Evolutionary conservation across 2,113 vertebrate genomes (phyloP).

Genomic region (Marmota flaviventris): DNA sequence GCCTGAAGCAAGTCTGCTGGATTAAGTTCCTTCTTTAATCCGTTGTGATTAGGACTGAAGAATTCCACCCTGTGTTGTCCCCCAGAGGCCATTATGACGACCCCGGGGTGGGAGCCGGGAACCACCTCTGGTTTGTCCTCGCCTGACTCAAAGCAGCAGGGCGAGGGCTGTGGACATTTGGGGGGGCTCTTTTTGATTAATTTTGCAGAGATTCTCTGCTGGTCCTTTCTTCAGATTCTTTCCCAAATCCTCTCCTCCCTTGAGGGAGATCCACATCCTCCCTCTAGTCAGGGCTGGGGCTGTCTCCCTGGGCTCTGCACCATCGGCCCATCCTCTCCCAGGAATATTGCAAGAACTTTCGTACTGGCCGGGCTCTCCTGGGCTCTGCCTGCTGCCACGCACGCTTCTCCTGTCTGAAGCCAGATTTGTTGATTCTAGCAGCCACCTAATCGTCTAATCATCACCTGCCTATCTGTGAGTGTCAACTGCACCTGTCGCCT

Average conservation of each 20-base stretch:
- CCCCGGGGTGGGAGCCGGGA: not conserved
- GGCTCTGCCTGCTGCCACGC: not conserved
- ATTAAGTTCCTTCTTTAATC: not conserved
- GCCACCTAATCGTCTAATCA: not conserved
- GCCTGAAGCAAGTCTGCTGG: not conserved
- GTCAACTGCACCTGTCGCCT: rapidly evolving
- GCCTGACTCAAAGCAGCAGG: constrained; percentile 36
- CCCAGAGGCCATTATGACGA: not conserved
- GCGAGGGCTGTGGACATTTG: not conserved
- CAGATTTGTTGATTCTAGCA: not conserved
- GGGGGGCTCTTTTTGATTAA: not conserved
- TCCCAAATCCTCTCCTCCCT: not conserved
- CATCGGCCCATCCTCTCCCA: not conserved
- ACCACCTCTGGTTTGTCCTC: not conserved
- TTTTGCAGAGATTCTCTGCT: not conserved
- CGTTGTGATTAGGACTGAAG: not conserved
- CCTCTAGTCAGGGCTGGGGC: not conserved
- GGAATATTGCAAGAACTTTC: not conserved
- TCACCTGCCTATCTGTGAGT: not conserved
- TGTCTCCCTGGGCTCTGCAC: not conserved
- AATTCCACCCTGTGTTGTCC: too few species aligned
- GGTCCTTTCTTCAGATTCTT: constrained; percentile 44
- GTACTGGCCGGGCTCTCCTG: not conserved
- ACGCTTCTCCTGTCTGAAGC: not conserved
- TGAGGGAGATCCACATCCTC: not conserved